Evolutionary conservation across 2,113 vertebrate species (phyloP), one percentile per base, ranked within the genome.

Genomic region (Phrynosoma platyrhinos): DNA sequence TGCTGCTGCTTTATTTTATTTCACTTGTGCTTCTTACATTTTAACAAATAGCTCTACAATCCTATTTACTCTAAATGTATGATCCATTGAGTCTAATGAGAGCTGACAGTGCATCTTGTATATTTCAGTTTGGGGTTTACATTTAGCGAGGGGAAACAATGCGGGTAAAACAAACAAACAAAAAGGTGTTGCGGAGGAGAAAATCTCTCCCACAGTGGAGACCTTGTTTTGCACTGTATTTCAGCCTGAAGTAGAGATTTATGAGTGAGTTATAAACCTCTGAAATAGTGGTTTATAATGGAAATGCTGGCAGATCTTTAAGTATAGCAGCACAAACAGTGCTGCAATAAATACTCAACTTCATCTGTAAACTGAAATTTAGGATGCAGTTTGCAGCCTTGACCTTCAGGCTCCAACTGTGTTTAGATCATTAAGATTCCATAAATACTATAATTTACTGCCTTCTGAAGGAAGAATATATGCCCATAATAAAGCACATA

Each of bases 351-450:
- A 96, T 96, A 94, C 96, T 94, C 84, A 92, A 94, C 94, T 97
- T 98, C 96, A 97, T 96, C 95, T 95, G 96, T 97, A 97, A 97
- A 97, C 90, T 96, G 94, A 93, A 95, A 94, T 95, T 95, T 94
- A 96, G 95, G 94, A 95, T 96, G 89, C 88, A 93, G 92, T 94
- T 95, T 97, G 93, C 88, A 97, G 91, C 93, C 92, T 94, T 97
- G 96, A 98, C 97, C 97, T 98, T 98, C 97, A 98, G 95, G 93
- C 90, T 96, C 92, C 93, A 96, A 95, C 88, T 95, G 90, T 93
- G 93, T 92, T 96, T 96, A 93, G 91, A 94, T 95, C 93, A 95
- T 95, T 94, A 96, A 94, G 93, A 95, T 93, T 95, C 90, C 92
- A 95, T 95, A 96, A 96, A 94, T 93, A 95, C 94, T 95, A 91